phyloP scores from a whole-genome alignment of 2,888 invertebrate genomes.

The Nemotelus pantherinus region DNA sequence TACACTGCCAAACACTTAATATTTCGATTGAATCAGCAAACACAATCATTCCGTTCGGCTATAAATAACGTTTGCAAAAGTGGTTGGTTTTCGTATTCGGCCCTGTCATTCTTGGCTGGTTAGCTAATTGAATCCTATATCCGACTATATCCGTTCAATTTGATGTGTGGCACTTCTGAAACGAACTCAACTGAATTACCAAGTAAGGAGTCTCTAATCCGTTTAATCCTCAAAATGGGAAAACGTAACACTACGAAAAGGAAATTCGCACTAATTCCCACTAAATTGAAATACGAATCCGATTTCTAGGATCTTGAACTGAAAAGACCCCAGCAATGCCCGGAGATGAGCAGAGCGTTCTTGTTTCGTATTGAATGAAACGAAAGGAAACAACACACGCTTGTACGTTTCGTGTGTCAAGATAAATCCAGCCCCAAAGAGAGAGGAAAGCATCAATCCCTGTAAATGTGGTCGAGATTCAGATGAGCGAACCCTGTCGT shows the following conservation, averaged over 20 bases:
- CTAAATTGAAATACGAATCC: conserved; percentile 52
- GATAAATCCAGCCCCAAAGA: conserved; percentile 2
- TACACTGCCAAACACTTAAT: no score
- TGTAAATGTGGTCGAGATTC: conserved; percentile 52
- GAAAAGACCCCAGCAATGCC: conserved; percentile 12
- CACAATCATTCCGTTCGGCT: no score
- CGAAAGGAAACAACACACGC: conserved; percentile 11
- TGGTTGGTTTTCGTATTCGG: background rate
- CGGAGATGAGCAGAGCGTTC: background rate
- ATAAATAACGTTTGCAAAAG: background rate
- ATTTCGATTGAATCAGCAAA: no score
- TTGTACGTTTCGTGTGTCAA: conserved; percentile 20
- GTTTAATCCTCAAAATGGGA: conserved; percentile 47
- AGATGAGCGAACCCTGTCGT: conserved; percentile 27
- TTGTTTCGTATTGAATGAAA: background rate
- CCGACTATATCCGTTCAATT: conserved; percentile 46
- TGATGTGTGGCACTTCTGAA: conserved; percentile 46
- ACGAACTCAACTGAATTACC: conserved; percentile 46
- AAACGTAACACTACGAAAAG: conserved; percentile 47
- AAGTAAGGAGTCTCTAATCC: conserved; percentile 47
- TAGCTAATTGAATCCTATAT: conserved; percentile 46
- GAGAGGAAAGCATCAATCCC: conserved; percentile 45
- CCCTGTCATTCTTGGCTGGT: conserved; percentile 22
- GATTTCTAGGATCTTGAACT: conserved; percentile 35
- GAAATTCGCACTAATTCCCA: conserved; percentile 51